Conservation (phyloP, 2,888 invertebrate genomes). For the Chromoteleia sp. region DNA sequence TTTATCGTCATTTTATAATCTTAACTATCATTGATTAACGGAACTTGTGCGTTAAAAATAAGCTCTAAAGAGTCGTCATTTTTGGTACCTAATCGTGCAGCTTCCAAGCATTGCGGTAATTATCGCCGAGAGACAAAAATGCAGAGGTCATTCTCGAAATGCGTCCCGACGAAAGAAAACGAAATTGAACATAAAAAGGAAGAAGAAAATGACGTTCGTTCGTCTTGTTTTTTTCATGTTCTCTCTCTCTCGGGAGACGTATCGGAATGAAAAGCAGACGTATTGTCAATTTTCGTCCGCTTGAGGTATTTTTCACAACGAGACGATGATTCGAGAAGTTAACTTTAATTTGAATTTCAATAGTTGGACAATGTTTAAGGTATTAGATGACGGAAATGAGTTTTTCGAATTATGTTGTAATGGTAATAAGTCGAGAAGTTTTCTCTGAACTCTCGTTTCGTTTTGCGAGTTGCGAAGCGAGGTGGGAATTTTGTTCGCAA, state of each 20-base stretch:
- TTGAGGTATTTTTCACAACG: not conserved
- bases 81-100: no score
- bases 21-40: no score
- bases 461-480: not conserved
- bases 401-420: constrained; percentile 22
- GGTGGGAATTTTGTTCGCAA: no score
- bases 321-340: not conserved
- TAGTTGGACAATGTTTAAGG: constrained; percentile 5
- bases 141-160: constrained; percentile 16
- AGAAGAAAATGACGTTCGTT: constrained; percentile 1
- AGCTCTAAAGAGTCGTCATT: no score
- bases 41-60: no score
- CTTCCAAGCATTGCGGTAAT: not conserved
- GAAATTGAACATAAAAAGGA: constrained; percentile 8
- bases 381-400: constrained; percentile 15
- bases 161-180: not conserved
- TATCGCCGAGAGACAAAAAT: constrained; percentile 4
- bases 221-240: no score
- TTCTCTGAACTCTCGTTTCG: not conserved
- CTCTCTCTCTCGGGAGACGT: not conserved
- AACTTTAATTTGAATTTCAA: constrained; percentile 11
- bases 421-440: constrained; percentile 18
- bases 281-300: constrained; percentile 16
- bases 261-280: constrained; percentile 12
- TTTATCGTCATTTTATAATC: no score